Evolutionary conservation across 2,113 vertebrate species (phyloP).

Genomic region (Cephalopterus ornatus): DNA sequence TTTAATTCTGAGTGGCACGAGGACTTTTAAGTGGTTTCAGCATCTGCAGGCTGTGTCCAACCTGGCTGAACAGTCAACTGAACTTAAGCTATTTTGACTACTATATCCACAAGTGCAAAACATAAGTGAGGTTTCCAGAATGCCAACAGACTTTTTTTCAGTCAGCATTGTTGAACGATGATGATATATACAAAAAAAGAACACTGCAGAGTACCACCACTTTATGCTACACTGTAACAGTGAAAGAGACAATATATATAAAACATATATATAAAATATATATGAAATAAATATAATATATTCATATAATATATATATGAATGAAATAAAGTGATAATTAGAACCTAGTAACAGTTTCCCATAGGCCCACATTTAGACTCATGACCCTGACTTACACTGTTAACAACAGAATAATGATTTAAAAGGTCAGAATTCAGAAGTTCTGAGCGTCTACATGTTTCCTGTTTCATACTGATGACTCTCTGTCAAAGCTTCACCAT

Average conservation of each 20-base stretch:
- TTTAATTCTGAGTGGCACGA: conserved; percentile 58
- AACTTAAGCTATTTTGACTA: conserved; percentile 3
- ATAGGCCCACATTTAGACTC: not conserved
- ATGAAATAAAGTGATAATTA: not conserved
- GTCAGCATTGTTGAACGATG: not conserved
- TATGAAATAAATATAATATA: too few species aligned
- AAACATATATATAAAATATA: too few species aligned
- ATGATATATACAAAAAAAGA: not conserved
- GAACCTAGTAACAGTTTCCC: not conserved
- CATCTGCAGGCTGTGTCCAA: not conserved
- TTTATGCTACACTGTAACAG: not conserved
- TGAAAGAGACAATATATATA: not conserved
- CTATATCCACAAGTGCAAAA: not conserved
- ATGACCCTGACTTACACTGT: not conserved
- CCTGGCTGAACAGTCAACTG: not conserved
- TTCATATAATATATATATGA: not conserved
- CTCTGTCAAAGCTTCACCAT: not conserved
- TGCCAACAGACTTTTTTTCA: not conserved
- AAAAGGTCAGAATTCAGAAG: conserved; percentile 9
- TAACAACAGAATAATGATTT: not conserved
- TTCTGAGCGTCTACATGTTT: not conserved
- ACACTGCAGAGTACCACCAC: not conserved
- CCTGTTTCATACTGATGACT: not conserved
- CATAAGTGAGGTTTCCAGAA: not conserved
- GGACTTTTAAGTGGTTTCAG: conserved; percentile 32